phyloP scores from a whole-genome alignment of 2,888 invertebrate species.

The Orthosia incerta region DNA sequence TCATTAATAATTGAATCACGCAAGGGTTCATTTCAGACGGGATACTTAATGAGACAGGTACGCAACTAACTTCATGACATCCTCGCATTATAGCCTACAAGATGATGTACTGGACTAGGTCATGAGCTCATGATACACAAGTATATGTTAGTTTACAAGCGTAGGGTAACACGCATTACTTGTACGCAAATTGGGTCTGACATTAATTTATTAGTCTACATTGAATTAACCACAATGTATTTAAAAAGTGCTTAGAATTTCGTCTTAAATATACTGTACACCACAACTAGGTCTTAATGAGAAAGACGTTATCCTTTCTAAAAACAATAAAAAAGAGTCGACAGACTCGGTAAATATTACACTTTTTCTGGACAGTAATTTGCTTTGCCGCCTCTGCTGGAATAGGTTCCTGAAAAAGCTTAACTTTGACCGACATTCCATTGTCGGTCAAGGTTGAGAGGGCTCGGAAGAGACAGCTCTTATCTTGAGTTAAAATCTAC shows the following conservation, averaged over 20 bases:
- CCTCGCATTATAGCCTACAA: slow-evolving; percentile 60
- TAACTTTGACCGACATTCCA: slow-evolving; percentile 57
- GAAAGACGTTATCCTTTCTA: slow-evolving; percentile 6
- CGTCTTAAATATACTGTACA: slow-evolving; percentile 2
- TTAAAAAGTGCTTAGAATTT: background rate
- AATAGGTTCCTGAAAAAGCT: slow-evolving; percentile 46
- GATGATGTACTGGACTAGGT: slow-evolving; percentile 49
- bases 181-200: slow-evolving; percentile 29
- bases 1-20: slow-evolving; percentile 76
- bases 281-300: background rate
- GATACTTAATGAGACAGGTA: slow-evolving; percentile 71
- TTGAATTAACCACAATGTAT: slow-evolving; percentile 5
- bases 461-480: slow-evolving; percentile 21
- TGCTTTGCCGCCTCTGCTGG: slow-evolving; percentile 22
- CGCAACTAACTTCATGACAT: slow-evolving; percentile 70
- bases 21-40: slow-evolving; percentile 71
- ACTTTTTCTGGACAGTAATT: slow-evolving; percentile 42
- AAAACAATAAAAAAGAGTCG: slow-evolving; percentile 19
- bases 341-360: slow-evolving; percentile 39
- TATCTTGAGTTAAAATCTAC: slow-evolving; percentile 42
- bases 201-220: slow-evolving; percentile 36
- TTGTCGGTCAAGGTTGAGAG: slow-evolving; percentile 47
- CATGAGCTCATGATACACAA: slow-evolving; percentile 34
- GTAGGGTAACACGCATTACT: slow-evolving; percentile 31
- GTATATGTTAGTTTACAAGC: slow-evolving; percentile 18